Evolutionary conservation across 1,140 invertebrate species (phyloP).

Genomic region (Zaprionus inermis): DNA sequence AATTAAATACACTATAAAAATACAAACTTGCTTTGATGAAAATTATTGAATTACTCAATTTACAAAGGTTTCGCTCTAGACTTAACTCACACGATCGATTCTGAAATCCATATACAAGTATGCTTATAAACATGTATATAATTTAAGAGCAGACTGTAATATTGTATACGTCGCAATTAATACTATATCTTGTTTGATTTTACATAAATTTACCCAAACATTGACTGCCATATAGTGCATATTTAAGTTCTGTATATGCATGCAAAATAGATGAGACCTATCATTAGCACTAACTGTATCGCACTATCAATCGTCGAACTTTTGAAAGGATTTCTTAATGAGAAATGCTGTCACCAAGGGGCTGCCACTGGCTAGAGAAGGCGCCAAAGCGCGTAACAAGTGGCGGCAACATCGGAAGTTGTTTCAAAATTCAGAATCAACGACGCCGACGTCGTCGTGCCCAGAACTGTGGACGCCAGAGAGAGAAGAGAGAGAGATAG

Average conservation of each 20-base stretch:
- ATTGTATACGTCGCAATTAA: too few species aligned
- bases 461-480: constrained; percentile 19
- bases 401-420: constrained; percentile 70
- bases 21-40: not conserved
- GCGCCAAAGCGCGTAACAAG: constrained; percentile 79
- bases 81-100: not conserved
- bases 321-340: constrained; percentile 14
- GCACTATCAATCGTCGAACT: not conserved
- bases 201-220: too few species aligned
- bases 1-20: too few species aligned
- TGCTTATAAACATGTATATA: not conserved
- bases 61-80: not conserved
- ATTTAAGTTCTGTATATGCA: not conserved
- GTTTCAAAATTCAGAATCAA: constrained; percentile 63
- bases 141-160: too few species aligned
- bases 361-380: constrained; percentile 39
- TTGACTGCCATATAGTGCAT: not conserved
- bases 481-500: too few species aligned
- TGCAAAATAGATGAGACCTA: not conserved
- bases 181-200: too few species aligned
- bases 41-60: not conserved
- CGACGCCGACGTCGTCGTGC: constrained; percentile 50
- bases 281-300: constrained; percentile 2
- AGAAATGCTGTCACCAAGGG: constrained; percentile 12
- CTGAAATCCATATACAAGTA: not conserved